Conservation (phyloP, 2,888 invertebrate species). For the Scrobipalpa atriplicella region DNA sequence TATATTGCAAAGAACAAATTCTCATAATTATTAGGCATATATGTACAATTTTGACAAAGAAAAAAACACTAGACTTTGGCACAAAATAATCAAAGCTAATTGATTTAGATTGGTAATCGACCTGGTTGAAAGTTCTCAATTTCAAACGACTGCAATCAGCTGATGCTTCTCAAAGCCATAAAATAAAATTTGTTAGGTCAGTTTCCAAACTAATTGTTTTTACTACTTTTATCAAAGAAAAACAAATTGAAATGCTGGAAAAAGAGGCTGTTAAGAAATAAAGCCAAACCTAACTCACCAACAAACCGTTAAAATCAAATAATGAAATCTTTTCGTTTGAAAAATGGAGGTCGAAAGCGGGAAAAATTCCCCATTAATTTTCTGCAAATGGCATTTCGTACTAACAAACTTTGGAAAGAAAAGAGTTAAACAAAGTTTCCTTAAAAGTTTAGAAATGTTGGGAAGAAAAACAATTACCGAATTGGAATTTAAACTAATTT, state of each 20-base stretch:
- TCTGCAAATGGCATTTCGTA: slow-evolving; percentile 67
- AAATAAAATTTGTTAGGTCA: too few relatives aligned
- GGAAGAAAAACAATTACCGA: slow-evolving; percentile 65
- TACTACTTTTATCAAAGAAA: neutral
- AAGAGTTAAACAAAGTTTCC: slow-evolving; percentile 59
- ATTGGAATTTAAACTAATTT: slow-evolving; percentile 54
- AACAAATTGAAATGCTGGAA: neutral
- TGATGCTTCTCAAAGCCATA: too few relatives aligned
- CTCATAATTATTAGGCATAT: too few relatives aligned
- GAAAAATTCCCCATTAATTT: slow-evolving; percentile 65
- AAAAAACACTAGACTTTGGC: too few relatives aligned
- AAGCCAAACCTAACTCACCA: slow-evolving; percentile 20
- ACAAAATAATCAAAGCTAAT: too few relatives aligned
- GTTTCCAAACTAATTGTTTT: too few relatives aligned
- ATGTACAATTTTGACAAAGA: too few relatives aligned
- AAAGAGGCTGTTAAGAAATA: neutral
- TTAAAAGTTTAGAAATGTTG: slow-evolving; percentile 51
- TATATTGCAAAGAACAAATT: too few relatives aligned
- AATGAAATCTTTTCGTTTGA: slow-evolving; percentile 50
- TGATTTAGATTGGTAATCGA: too few relatives aligned
- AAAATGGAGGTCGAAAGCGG: slow-evolving; percentile 50
- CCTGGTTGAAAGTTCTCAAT: too few relatives aligned
- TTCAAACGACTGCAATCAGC: too few relatives aligned
- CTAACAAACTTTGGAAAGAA: slow-evolving; percentile 57
- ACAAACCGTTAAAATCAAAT: slow-evolving; percentile 36